Percentiles rank a stretch among this genome's conserved stretches.
phyloP scores from a whole-genome alignment of 2,888 invertebrate genomes.

The Hyppa rectilinea region DNA sequence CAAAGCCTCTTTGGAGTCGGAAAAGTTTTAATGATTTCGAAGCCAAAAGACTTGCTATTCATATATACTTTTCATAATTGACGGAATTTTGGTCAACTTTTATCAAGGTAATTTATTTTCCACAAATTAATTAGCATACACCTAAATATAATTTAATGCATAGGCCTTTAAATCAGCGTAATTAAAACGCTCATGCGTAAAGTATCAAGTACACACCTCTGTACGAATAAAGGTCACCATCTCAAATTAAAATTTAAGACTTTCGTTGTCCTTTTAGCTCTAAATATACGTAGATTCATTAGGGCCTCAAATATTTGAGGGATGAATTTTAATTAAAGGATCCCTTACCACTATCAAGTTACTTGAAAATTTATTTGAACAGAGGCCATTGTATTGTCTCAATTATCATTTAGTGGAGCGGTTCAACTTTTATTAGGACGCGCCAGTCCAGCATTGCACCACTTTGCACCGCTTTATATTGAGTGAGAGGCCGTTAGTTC shows the following conservation, averaged over 20 bases:
- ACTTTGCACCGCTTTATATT: slow-evolving; percentile 46
- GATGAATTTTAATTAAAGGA: slow-evolving; percentile 48
- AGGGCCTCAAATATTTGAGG: slow-evolving; percentile 44
- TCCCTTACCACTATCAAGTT: slow-evolving; percentile 48
- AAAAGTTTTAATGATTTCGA: slow-evolving; percentile 80
- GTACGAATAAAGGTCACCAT: slow-evolving; percentile 27
- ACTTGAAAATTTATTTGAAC: slow-evolving; percentile 39
- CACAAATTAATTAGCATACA: slow-evolving; percentile 39
- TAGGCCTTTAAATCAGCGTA: slow-evolving; percentile 13
- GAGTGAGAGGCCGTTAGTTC: slow-evolving; percentile 52
- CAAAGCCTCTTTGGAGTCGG: slow-evolving; percentile 68
- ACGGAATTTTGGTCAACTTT: slow-evolving; percentile 53
- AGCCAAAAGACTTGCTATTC: slow-evolving; percentile 58
- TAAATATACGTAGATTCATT: slow-evolving; percentile 43
- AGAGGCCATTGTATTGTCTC: slow-evolving; percentile 33
- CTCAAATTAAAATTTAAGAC: slow-evolving; percentile 42
- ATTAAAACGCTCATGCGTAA: slow-evolving; percentile 16
- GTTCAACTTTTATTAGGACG: slow-evolving; percentile 44
- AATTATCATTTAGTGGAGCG: slow-evolving; percentile 34
- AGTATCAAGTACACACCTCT: slow-evolving; percentile 30
- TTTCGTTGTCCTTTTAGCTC: slow-evolving; percentile 27
- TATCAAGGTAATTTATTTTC: slow-evolving; percentile 39
- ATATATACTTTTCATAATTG: slow-evolving; percentile 58
- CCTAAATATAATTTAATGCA: slow-evolving; percentile 25
- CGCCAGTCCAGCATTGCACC: slow-evolving; percentile 46